These are phyloP conservation scores for Neostethus bicornis DNA, from an alignment of 2,797 vertebrate species.

Conservation along the genomic window DNA sequence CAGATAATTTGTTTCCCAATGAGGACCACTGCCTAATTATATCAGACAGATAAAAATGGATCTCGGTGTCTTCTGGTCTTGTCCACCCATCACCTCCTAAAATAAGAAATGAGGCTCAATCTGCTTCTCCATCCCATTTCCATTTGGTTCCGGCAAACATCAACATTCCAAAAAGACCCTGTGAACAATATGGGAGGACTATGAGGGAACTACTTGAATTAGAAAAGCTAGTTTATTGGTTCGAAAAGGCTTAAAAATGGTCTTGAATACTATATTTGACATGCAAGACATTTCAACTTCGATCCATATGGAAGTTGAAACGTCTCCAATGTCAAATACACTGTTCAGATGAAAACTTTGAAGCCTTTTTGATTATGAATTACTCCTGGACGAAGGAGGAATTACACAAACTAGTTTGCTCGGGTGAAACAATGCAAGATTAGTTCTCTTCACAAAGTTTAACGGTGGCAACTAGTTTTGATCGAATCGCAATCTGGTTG, in stretches of 20 bases:
- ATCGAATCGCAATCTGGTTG: background rate
- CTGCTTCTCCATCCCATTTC: conserved; percentile 29
- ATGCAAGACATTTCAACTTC: too few species aligned
- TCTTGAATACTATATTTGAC: too few species aligned
- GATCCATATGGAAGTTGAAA: too few species aligned
- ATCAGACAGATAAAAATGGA: conserved; percentile 53
- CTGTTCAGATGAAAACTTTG: too few species aligned
- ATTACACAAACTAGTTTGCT: too few species aligned
- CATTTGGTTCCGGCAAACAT: conserved; percentile 33
- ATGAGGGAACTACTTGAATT: conserved; percentile 20
- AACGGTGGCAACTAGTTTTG: too few species aligned
- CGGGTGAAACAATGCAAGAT: too few species aligned
- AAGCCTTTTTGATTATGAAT: too few species aligned
- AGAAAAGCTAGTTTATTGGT: conserved; percentile 40
- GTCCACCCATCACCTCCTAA: conserved; percentile 28
- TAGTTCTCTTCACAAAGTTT: too few species aligned
- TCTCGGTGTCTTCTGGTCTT: conserved; percentile 28
- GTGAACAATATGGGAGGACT: background rate
- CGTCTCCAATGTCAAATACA: too few species aligned
- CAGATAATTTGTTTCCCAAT: too few species aligned
- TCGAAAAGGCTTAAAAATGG: conserved; percentile 25
- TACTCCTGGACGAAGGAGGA: too few species aligned
- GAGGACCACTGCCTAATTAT: conserved; percentile 33
- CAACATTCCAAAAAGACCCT: conserved; percentile 25
- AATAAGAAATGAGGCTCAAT: conserved; percentile 46